Evolutionary conservation across 2,888 invertebrate genomes (phyloP), one percentile per base, ranked within the genome.

Genomic region (Melanophora roralis): DNA sequence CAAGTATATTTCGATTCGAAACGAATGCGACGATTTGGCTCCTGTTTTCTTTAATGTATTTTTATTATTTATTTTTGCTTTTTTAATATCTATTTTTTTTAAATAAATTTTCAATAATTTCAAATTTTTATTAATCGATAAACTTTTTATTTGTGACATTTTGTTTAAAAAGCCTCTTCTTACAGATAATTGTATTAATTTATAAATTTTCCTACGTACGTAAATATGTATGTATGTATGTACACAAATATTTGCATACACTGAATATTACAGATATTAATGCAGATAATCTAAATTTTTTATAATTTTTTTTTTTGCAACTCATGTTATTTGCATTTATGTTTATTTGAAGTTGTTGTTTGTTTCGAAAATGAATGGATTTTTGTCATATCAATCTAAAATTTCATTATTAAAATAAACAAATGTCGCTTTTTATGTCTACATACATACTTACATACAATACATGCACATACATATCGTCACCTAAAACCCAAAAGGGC

Each of bases 301-400:
- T 27, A 5, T 27, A 27, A 27, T 0, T 8, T 47, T 47, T 68
- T 75, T 40, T 40, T 64, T 49, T 49, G 27, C 34, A 47, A 71
- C 51, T 43, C 49, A 65, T 21, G 21, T 75, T 65, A 49, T 69
- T 57, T 69, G 49, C 49, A 69, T 76, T 57, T 47, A 49, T 14
- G 9, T 21, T 12, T 12, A 65, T 49, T 19, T 38, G 36, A 19
- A 53, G 34, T 27, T 51, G 0, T 49, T 68, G n/a, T 49, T 64
- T 62, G 34, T 23, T 57, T 32, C 62, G 32, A 64, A 64, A 40
- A 49, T 60, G 27, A 36, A 60, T 68, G 36, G 19, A 64, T 64
- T 55, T 69, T 62, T 69, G 76, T 71, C 69, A 76, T 71, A 64
- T 76, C 49, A 57, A 76, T 64, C 64, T 69, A 16, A 62, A 76